Evolutionary conservation across 1,140 invertebrate species (phyloP), one percentile per base, ranked within the genome.

Genomic region (Zaprionus kolodkinae): DNA sequence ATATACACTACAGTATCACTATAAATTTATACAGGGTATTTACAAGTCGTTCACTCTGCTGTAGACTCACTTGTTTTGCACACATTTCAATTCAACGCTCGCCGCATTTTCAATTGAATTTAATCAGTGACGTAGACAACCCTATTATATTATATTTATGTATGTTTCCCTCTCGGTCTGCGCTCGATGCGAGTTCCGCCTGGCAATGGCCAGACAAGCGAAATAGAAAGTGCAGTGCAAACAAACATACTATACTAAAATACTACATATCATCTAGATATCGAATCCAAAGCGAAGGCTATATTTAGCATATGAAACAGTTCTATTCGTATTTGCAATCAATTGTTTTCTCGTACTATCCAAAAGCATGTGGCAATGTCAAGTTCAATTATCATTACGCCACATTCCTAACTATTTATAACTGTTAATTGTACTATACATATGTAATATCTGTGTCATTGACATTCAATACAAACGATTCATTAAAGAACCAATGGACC

Each of bases 121-220:
- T 89, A 89, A 89, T 89, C 85, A 89, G 86, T 90, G 86, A 89
- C 85, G 85, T 85, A 79, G 65, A n/a, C 43, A n/a, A 13, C 6
- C 48, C 54, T 62, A 54, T 27, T 50, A 13, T 21, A 48, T 48
- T 21, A 48, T 48, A 21, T 48, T 21, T 21, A 21, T 21, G 21
- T 21, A 21, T 21, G 15, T 48, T 17, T 21, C 45, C 45, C 45
- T 50, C 45, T 12, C 45, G 45, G 17, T 50, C 45, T 25, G 45
- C 17, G 17, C 45, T 50, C 45, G 45, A 50, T 25, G 25, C 45
- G 45, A 50, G 71, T 79, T 82, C 80, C 80, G 81, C 63, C 65
- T 79, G 55, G 72, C 73, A 80, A 76, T 84, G 54, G 72, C 4
- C 17, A 27, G 36, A 33, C 30, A n/a, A 72, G 52, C 48, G 76